Evolutionary conservation across 2,797 vertebrate genomes (phyloP).

Genomic region (Brotula barbata): DNA sequence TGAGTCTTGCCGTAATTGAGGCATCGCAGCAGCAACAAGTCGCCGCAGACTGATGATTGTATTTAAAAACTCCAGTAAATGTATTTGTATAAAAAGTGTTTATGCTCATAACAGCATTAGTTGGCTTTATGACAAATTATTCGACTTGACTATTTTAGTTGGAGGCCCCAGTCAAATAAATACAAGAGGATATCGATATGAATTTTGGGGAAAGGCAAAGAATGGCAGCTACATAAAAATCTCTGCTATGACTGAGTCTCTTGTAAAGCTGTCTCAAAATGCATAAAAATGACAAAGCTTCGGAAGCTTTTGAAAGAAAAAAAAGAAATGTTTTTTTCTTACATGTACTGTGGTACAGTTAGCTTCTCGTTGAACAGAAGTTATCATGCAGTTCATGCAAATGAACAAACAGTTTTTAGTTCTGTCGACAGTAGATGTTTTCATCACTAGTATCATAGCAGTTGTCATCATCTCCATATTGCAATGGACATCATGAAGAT

Average conservation of each 20-base stretch:
- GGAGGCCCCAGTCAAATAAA: slow-evolving; percentile 71
- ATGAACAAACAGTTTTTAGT: slow-evolving; percentile 80
- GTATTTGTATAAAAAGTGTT: slow-evolving; percentile 61
- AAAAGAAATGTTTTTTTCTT: slow-evolving; percentile 68
- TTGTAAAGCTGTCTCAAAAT: slow-evolving; percentile 88
- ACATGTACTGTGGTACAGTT: slow-evolving; percentile 84
- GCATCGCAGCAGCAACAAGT: slow-evolving; percentile 46
- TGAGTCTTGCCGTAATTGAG: slow-evolving; percentile 54
- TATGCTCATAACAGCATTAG: slow-evolving; percentile 70
- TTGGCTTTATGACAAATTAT: slow-evolving; percentile 62
- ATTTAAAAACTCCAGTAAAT: slow-evolving; percentile 62
- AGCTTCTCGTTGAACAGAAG: slow-evolving; percentile 81
- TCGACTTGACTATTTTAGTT: slow-evolving; percentile 63
- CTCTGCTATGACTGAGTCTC: slow-evolving; percentile 85
- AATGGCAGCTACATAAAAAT: slow-evolving; percentile 86
- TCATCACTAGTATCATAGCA: slow-evolving; percentile 75
- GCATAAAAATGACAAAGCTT: slow-evolving; percentile 90
- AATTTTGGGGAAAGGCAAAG: slow-evolving; percentile 84
- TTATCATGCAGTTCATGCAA: slow-evolving; percentile 98
- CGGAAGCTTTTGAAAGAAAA: slow-evolving; percentile 89
- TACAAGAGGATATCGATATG: slow-evolving; percentile 68
- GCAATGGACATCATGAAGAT: slow-evolving; percentile 67
- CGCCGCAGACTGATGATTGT: slow-evolving; percentile 48
- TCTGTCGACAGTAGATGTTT: slow-evolving; percentile 74
- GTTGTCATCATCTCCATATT: slow-evolving; percentile 73